Evolutionary conservation across 2,113 vertebrate species (phyloP).

Genomic region (Eupsittula cactorum): DNA sequence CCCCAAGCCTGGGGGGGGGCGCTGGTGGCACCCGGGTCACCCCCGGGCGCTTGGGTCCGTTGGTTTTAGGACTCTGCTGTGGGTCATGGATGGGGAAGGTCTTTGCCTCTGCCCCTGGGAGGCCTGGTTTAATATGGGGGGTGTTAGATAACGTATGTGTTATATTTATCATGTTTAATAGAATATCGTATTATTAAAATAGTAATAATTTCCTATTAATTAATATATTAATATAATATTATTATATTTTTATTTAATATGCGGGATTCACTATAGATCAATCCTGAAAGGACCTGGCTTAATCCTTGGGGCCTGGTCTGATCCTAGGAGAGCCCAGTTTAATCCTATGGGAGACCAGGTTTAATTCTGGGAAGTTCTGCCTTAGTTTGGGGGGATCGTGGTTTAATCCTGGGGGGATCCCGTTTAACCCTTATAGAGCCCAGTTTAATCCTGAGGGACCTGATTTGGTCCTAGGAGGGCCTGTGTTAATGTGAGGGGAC

Average conservation of each 20-base stretch:
- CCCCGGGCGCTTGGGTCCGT: rapidly evolving
- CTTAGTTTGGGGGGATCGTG: background rate
- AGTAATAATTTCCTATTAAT: too few relatives aligned
- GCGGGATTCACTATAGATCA: rapidly evolving
- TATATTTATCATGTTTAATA: too few relatives aligned
- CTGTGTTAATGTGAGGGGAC: background rate
- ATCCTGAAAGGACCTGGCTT: background rate
- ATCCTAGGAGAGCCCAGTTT: background rate
- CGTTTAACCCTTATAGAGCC: background rate
- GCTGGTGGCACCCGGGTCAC: rapidly evolving
- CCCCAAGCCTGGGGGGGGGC: rapidly evolving
- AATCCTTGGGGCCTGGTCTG: background rate
- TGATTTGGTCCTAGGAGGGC: background rate
- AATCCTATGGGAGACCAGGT: background rate
- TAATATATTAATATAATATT: too few relatives aligned
- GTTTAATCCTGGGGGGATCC: background rate
- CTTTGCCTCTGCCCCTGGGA: too few relatives aligned
- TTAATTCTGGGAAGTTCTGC: background rate
- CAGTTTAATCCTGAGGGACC: too few relatives aligned
- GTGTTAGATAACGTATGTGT: too few relatives aligned
- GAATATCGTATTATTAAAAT: too few relatives aligned
- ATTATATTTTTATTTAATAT: too few relatives aligned
- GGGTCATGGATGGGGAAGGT: rapidly evolving
- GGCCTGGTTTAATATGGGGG: background rate
- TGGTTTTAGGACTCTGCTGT: background rate